Evolutionary conservation across 1,140 invertebrate genomes (phyloP).

Genomic region (Notospermus geniculatus): DNA sequence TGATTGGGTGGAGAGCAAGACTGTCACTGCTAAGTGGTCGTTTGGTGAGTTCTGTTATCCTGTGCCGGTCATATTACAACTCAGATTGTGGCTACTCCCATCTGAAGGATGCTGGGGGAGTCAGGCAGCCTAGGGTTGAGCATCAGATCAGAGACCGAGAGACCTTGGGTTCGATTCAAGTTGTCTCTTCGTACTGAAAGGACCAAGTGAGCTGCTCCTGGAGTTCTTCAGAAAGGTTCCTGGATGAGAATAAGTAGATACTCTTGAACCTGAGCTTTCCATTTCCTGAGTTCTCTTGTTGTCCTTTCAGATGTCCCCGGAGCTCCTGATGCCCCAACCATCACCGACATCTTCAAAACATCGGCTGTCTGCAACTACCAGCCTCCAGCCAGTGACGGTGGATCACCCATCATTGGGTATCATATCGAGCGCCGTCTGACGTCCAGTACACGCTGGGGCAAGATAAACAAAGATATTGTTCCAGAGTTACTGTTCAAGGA

Average conservation of each 20-base stretch:
- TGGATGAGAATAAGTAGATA: too few relatives aligned
- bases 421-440: constrained; percentile 81
- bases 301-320: constrained; percentile 77
- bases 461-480: constrained; percentile 68
- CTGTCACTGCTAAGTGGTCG: constrained; percentile 44
- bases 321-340: constrained; percentile 78
- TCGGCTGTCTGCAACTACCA: constrained; percentile 92
- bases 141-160: too few relatives aligned
- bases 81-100: too few relatives aligned
- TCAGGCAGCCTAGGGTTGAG: too few relatives aligned
- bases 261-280: too few relatives aligned
- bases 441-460: constrained; percentile 65
- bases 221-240: too few relatives aligned
- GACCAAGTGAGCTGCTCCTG: too few relatives aligned
- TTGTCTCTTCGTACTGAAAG: too few relatives aligned
- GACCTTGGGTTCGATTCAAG: too few relatives aligned
- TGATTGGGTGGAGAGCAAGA: constrained; percentile 61
- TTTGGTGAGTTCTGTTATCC: constrained; percentile 48
- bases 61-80: too few relatives aligned
- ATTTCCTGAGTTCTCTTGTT: neutral
- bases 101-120: too few relatives aligned
- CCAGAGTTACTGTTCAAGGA: constrained; percentile 67
- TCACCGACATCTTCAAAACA: constrained; percentile 91
- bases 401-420: constrained; percentile 95
- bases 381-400: constrained; percentile 82